Evolutionary conservation across 2,797 vertebrate genomes (phyloP), one percentile per base, ranked within the genome.

Genomic region (Limosa lapponica): DNA sequence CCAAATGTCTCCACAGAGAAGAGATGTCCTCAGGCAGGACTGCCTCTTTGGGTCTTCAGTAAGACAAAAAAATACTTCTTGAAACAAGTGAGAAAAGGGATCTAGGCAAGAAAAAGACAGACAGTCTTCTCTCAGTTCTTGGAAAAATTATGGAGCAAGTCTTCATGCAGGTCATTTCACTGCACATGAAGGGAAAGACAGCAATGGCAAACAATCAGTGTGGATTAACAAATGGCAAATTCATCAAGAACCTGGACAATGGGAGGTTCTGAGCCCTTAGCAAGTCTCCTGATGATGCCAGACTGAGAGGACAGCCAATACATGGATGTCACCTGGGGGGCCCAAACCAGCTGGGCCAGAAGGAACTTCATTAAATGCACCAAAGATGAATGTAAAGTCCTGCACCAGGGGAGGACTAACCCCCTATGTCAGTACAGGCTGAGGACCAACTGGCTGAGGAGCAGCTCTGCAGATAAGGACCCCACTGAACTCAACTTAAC

Each of bases 371-470:
- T 28, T 1, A 49, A 90, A 64, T 34, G 9, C 20, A 23, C 4
- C 14, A 30, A 67, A 44, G 66, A 51, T 0, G 1, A 82, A 43
- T 8, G 20, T 3, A 4, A 81, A 67, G 23, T 49, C 52, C 41
- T 67, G 16, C 20, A 51, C 12, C 11, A 27, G 57, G 9, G 3
- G 10, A 52, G 30, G 18, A 46, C 32, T 58, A 70, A 23, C 2
- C 15, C 1, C 0, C n/a, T 1, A 0, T 34, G 13, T 27, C 34
- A 34, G n/a, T 36, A 32, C n/a, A 54, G 9, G 11, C 9, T 55
- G 34, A 34, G 15, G 23, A 13, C 30, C 11, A 9, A 7, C 3
- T 24, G 59, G 28, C 34, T 16, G 8, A 24, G 20, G 4, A 16
- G 1, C 18, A 71, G 28, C 10, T 88, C 36, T 4, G 4, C 20